Conservation (phyloP, 2,888 invertebrate species). For the Cryptophagus acutangulus region DNA sequence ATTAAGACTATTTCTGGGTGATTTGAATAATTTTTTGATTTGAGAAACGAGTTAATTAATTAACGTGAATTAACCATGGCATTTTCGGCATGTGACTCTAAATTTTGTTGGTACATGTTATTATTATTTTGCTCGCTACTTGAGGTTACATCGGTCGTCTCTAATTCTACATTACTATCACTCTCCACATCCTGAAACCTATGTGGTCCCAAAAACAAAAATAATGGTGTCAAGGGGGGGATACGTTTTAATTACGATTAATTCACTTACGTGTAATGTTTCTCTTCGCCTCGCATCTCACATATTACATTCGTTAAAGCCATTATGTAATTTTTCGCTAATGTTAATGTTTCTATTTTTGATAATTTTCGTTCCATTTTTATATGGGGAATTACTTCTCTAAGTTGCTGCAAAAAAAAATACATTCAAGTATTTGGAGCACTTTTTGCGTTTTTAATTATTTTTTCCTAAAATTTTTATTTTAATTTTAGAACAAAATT, state of each 20-base stretch:
- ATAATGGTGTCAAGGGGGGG: too few relatives aligned
- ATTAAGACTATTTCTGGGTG: neutral
- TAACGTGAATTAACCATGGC: conserved; percentile 31
- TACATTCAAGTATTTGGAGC: neutral
- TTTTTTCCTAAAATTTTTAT: too few relatives aligned
- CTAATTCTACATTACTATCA: conserved; percentile 42
- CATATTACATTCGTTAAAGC: conserved; percentile 75
- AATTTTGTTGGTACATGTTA: conserved; percentile 53
- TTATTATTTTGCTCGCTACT: conserved; percentile 52
- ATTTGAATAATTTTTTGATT: too few relatives aligned
- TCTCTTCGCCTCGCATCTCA: conserved; percentile 68
- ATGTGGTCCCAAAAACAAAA: neutral
- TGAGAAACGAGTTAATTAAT: neutral
- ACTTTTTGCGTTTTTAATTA: neutral
- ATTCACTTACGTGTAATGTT: conserved; percentile 59
- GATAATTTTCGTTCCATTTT: conserved; percentile 71
- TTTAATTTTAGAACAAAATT: neutral
- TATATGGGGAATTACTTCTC: conserved; percentile 75
- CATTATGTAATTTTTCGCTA: conserved; percentile 80
- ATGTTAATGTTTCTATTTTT: conserved; percentile 74
- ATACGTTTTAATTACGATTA: too few relatives aligned
- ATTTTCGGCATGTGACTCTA: conserved; percentile 46
- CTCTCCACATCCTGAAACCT: conserved; percentile 49
- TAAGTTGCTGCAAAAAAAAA: conserved; percentile 54
- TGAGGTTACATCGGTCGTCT: conserved; percentile 32